Conservation (phyloP, 2,888 invertebrate genomes). For the Oscheius sp. region DNA sequence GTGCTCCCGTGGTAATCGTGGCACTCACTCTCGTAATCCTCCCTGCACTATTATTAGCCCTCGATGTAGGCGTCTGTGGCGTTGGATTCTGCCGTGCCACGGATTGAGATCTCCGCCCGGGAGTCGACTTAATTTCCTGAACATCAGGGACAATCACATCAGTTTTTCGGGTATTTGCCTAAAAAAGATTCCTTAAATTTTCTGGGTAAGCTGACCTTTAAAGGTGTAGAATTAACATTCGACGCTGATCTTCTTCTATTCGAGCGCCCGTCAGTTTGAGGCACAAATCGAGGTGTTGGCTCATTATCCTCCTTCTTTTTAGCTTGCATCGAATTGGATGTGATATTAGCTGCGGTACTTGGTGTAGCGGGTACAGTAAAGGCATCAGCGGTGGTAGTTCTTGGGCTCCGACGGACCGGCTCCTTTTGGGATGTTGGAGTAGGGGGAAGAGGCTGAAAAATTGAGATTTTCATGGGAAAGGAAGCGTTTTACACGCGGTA, state of each 20-base stretch:
- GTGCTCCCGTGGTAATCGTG: no score
- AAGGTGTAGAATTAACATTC: background rate
- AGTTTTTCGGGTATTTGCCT: background rate
- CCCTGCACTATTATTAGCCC: no score
- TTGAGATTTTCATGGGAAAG: no score
- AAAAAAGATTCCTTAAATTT: background rate
- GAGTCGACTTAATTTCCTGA: background rate
- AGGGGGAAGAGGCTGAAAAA: no score
- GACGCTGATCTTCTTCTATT: background rate
- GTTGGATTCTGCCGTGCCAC: no score
- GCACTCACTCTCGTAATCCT: no score
- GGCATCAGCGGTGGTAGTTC: background rate
- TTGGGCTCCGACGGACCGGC: background rate
- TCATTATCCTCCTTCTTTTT: background rate
- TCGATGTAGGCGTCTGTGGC: no score
- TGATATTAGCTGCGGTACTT: background rate
- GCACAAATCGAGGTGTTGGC: constrained; percentile 1
- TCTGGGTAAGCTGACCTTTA: background rate
- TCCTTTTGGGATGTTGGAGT: background rate
- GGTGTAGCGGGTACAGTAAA: background rate
- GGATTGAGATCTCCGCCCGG: background rate
- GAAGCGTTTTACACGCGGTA: no score
- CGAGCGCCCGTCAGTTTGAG: background rate
- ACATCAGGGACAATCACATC: background rate
- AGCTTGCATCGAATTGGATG: background rate